phyloP scores from a whole-genome alignment of 1,140 invertebrate species.

The Drosophila littoralis region DNA sequence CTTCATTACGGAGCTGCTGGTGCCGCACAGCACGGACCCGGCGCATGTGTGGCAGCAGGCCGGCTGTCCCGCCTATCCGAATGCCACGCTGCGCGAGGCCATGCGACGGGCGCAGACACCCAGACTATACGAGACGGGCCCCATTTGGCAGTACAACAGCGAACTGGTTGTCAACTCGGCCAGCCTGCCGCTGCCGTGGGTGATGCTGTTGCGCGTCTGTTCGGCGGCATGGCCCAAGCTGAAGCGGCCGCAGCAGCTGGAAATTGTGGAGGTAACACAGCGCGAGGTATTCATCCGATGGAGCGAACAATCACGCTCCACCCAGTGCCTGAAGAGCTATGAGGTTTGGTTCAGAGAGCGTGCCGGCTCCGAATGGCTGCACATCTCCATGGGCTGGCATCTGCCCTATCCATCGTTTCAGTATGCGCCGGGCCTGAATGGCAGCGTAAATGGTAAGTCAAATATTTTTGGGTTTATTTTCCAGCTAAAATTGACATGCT shows the following conservation, averaged over 20 bases:
- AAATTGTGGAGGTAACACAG: conserved; percentile 59
- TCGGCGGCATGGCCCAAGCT: conserved; percentile 60
- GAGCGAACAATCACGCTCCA: conserved; percentile 62
- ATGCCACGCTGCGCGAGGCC: conserved; percentile 59
- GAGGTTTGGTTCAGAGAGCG: conserved; percentile 76
- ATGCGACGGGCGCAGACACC: conserved; percentile 72
- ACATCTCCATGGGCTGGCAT: conserved; percentile 68
- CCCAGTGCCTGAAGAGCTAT: conserved; percentile 75
- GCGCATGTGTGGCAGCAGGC: conserved; percentile 63
- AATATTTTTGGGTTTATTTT: background rate
- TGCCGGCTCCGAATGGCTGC: conserved; percentile 51
- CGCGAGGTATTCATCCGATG: conserved; percentile 76
- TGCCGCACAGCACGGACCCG: conserved; percentile 78
- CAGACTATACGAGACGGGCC: conserved; percentile 59
- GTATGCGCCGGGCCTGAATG: conserved; percentile 48
- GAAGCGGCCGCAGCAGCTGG: conserved; percentile 56
- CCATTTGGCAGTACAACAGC: conserved; percentile 74
- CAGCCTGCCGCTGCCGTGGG: conserved; percentile 70
- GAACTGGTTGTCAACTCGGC: conserved; percentile 70
- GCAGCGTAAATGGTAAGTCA: conserved; percentile 66
- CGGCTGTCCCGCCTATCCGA: conserved; percentile 69
- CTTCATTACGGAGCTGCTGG: conserved; percentile 82
- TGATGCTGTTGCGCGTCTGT: conserved; percentile 71
- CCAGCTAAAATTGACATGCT: background rate
- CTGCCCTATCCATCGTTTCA: conserved; percentile 82